Evolutionary conservation across 2,888 invertebrate genomes (phyloP).

Genomic region (Dendrolimus pini): DNA sequence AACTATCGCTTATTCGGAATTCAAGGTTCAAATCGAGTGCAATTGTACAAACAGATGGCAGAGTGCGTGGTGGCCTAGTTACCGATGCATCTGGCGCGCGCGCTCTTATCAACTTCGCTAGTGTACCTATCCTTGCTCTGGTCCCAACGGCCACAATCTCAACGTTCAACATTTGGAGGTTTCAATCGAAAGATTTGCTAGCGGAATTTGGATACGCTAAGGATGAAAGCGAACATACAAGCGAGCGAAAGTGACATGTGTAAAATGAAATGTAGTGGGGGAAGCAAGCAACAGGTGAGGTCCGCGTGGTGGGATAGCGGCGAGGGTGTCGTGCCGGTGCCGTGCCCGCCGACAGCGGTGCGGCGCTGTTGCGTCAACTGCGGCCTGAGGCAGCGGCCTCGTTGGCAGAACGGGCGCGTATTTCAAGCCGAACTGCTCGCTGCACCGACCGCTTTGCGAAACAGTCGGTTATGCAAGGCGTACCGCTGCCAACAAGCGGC

Average conservation of each 20-base stretch:
- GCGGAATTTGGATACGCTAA: constrained; percentile 27
- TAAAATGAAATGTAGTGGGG: constrained; percentile 50
- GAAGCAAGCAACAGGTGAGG: constrained; percentile 42
- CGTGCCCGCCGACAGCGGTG: constrained; percentile 17
- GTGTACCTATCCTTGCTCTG: constrained; percentile 23
- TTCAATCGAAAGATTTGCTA: no score
- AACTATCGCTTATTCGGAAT: constrained; percentile 7
- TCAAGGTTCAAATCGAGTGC: constrained; percentile 30
- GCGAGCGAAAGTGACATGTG: constrained; percentile 65
- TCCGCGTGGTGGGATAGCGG: constrained; percentile 14
- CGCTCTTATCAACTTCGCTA: constrained; percentile 39
- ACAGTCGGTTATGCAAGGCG: constrained; percentile 73
- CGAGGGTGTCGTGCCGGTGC: constrained; percentile 21
- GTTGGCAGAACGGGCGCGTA: constrained; percentile 61
- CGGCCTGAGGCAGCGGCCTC: constrained; percentile 38
- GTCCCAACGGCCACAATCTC: constrained; percentile 9
- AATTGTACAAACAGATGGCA: constrained; percentile 51
- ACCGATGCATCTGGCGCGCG: constrained; percentile 56
- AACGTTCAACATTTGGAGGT: no score
- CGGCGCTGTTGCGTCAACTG: constrained; percentile 47
- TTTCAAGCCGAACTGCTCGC: constrained; percentile 65
- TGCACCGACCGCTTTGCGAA: constrained; percentile 73
- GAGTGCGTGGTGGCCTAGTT: constrained; percentile 61
- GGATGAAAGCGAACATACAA: constrained; percentile 57
- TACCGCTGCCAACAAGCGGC: constrained; percentile 72